Conservation (phyloP, 2,113 vertebrate species). For the Bettongia penicillata region DNA sequence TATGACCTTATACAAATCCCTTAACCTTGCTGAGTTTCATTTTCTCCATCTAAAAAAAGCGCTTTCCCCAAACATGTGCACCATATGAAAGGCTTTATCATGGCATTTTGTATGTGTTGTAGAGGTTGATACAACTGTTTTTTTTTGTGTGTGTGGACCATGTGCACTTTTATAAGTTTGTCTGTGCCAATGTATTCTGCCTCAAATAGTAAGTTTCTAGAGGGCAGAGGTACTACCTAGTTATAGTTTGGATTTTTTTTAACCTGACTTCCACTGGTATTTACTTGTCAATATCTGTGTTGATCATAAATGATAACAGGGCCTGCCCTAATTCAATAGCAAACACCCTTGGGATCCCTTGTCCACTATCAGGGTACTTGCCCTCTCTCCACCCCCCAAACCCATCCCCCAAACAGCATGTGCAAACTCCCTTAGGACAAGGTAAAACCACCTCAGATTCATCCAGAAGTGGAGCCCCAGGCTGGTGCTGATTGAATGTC, state of each 20-base stretch:
- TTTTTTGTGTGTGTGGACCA: background rate
- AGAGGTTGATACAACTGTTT: background rate
- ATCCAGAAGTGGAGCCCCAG: constrained; percentile 61
- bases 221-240: background rate
- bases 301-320: background rate
- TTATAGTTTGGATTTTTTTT: background rate
- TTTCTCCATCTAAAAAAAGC: background rate
- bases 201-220: background rate
- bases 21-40: background rate
- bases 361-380: constrained; percentile 21
- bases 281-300: background rate
- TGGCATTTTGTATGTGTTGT: background rate
- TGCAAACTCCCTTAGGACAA: constrained; percentile 48
- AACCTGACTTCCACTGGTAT: background rate
- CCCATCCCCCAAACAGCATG: constrained; percentile 29
- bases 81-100: background rate
- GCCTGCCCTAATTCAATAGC: background rate
- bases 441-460: constrained; percentile 60
- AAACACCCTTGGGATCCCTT: background rate
- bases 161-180: background rate
- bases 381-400: background rate
- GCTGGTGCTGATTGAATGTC: constrained; percentile 39
- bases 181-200: background rate
- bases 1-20: background rate
- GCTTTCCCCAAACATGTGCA: background rate